Conservation (phyloP, 2,888 invertebrate genomes). For the Ennomos erosarius region DNA sequence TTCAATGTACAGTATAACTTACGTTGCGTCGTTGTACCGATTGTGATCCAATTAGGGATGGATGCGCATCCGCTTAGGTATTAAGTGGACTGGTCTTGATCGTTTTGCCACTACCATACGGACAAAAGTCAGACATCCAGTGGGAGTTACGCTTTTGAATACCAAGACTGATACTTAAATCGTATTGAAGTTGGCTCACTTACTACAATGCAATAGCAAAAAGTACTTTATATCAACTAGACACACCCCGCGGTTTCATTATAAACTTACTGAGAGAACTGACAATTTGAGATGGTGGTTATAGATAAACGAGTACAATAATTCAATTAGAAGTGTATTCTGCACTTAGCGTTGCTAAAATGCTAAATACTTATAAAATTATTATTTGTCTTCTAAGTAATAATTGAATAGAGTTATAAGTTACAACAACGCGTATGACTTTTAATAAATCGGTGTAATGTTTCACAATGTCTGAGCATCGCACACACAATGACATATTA, state of each 20-base stretch:
- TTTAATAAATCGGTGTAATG: conserved; percentile 30
- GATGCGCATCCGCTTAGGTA: conserved; percentile 76
- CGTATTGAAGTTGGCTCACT: conserved; percentile 32
- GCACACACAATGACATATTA: conserved; percentile 30
- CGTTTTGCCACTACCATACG: conserved; percentile 54
- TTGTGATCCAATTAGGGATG: conserved; percentile 80
- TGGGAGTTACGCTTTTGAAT: conserved; percentile 40
- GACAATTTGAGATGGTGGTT: too few relatives aligned
- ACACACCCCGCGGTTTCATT: too few relatives aligned
- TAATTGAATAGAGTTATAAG: background rate
- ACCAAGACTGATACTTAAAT: conserved; percentile 31
- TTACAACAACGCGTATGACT: conserved; percentile 16
- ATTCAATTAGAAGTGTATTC: too few relatives aligned
- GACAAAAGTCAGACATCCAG: conserved; percentile 37
- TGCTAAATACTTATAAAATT: too few relatives aligned
- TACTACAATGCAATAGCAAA: background rate
- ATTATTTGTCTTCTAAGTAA: too few relatives aligned
- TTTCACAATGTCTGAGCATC: conserved; percentile 45
- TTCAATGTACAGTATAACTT: conserved; percentile 63
- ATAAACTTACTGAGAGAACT: too few relatives aligned
- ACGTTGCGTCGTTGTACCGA: conserved; percentile 66
- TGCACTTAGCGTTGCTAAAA: too few relatives aligned
- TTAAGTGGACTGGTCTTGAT: conserved; percentile 73
- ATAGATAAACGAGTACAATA: too few relatives aligned
- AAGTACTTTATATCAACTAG: too few relatives aligned